A percentile compares a stretch with the other conserved stretches of the same genome.
These are phyloP conservation scores for Vireo griseus DNA, from an alignment of 2,797 vertebrate genomes.

Conservation along the genomic window DNA sequence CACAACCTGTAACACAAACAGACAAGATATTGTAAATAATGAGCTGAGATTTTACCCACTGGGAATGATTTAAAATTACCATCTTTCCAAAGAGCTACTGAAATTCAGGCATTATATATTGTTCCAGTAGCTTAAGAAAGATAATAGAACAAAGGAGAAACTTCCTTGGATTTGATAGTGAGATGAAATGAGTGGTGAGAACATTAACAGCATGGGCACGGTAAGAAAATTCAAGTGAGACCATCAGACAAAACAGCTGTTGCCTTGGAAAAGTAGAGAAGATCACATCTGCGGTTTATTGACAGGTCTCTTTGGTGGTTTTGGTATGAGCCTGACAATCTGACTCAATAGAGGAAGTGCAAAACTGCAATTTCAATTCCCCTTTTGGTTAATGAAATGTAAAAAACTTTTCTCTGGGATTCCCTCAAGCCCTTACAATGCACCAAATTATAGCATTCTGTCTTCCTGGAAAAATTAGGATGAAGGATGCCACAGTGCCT, in stretches of 20 bases:
- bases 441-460: neutral
- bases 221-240: neutral
- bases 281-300: neutral
- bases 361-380: conserved; percentile 33
- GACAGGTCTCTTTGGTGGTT: neutral
- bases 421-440: neutral
- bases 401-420: conserved; percentile 3
- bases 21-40: neutral
- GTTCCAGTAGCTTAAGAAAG: neutral
- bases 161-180: neutral
- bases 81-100: neutral
- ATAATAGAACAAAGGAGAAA: neutral
- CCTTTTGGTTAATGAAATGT: conserved; percentile 11
- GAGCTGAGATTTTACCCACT: neutral
- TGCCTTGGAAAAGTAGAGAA: neutral
- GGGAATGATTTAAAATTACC: neutral
- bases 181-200: neutral
- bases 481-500: neutral
- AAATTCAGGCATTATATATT: neutral
- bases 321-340: neutral
- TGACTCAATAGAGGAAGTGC: neutral
- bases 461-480: neutral
- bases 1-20: neutral
- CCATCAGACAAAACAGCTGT: neutral
- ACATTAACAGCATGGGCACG: neutral